These are phyloP conservation scores for Salvelinus sp. DNA, from an alignment of 2,113 vertebrate species.

Conservation along the genomic window DNA sequence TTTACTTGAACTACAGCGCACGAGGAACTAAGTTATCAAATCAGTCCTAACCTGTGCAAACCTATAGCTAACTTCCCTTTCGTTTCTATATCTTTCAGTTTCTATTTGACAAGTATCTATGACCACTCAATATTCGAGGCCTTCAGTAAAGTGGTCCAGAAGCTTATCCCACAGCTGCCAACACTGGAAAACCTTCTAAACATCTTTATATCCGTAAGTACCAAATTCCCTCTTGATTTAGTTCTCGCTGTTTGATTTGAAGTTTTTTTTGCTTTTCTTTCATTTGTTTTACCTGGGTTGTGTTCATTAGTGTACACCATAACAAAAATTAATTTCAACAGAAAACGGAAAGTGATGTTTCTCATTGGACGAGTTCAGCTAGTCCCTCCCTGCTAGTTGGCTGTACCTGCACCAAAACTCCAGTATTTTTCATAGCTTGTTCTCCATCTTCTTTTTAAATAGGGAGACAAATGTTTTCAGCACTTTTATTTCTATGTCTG, in stretches of 20 bases:
- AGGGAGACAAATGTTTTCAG: too few relatives aligned
- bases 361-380: not conserved
- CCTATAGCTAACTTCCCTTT: not conserved
- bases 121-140: slow-evolving; percentile 99
- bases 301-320: not conserved
- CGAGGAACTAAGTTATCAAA: slow-evolving; percentile 46
- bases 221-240: not conserved
- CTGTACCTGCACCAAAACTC: too few relatives aligned
- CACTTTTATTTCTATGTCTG: too few relatives aligned
- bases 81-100: slow-evolving; percentile 74
- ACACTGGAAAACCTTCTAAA: slow-evolving; percentile 98
- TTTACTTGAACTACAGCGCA: slow-evolving; percentile 41
- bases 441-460: too few relatives aligned
- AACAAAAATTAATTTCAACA: not conserved
- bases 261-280: too few relatives aligned
- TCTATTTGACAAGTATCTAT: slow-evolving; percentile 99
- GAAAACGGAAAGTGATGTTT: too few relatives aligned
- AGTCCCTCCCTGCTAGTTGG: too few relatives aligned
- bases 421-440: too few relatives aligned
- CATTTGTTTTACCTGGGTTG: not conserved
- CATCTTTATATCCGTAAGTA: slow-evolving; percentile 98
- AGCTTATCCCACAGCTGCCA: slow-evolving; percentile 96
- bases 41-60: not conserved
- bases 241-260: not conserved
- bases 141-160: slow-evolving; percentile 99